Evolutionary conservation across 1,140 invertebrate genomes (phyloP), one percentile per base, ranked within the genome.

Genomic region (Drosophila parvula): DNA sequence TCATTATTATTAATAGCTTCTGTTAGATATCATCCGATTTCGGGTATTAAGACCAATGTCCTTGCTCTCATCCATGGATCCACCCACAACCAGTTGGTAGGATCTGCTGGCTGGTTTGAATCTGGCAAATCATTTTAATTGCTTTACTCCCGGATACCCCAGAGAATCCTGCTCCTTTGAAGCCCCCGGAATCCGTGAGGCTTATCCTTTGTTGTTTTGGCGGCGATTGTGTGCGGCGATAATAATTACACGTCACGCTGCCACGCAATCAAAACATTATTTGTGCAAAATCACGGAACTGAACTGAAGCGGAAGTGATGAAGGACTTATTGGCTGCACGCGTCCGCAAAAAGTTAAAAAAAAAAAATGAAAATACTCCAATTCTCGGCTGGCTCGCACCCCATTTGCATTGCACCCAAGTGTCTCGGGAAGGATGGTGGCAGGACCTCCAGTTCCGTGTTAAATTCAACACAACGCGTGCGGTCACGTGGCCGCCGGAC

Each of bases 301-400:
- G 86, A 90, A 91, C 90, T 91, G 78, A 91, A 78, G 86, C 86
- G 90, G 90, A 91, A 91, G 90, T 91, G 90, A 91, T 91, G 88
- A 91, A 91, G 90, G 82, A 90, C 84, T 91, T 90, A 91, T 91
- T 91, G 90, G 84, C 90, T 85, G 88, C 90, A 91, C 90, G 90
- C 90, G 90, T 88, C 64, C 67, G 65, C 36, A 74, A 76, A 88
- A 89, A 80, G 80, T 84, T 89, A 84, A 80, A 89, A 80, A 82
- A 86, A 83, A 68, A 14, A 38, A 38, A 14, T 12, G 50, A 38
- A n/a, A 53, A 53, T 53, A 36, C 50, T 34, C 11, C 16, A 51
- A 53, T 74, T 55, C 48, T 68, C 48, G 55, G 56, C 30, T 30
- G 56, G 30, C 32, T 18, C 38, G 51, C 81, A 78, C 47, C 53